Base-by-base conservation (phyloP, 1,140 invertebrate genomes). In the Spodoptera frugiperda region DNA sequence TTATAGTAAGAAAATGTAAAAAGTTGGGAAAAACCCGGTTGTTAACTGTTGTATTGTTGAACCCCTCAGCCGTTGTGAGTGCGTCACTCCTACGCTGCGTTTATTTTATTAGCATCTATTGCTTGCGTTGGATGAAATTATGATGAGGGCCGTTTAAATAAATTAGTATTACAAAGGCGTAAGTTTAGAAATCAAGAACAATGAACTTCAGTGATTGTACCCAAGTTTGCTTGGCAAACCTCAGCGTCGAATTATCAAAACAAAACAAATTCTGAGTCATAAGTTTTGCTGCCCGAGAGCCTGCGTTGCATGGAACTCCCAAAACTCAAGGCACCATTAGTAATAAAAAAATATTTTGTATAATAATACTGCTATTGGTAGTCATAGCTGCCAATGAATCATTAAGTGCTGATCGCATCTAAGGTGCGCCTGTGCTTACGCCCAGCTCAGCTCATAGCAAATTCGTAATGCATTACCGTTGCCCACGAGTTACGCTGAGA, bases 1-100 rank as follows among this genome's bases (percentile, higher is more conserved):
- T 49, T 53, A 44, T 71, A 51, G n/a, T 14, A 71, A 57, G 53
- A 46, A 71, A 71, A 71, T 71, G 68, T 71, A 71, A 54, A 61
- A 59, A 51, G 46, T 49, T 25, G 46, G 46, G 44, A 73, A 73
- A 72, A 44, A 46, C 25, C 53, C 54, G 71, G 55, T 19, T 48
- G 46, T 44, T 44, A 55, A 48, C 46, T 55, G 49, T n/a, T 53
- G 65, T 68, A 68, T 68, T 68, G 61, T 65, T 21, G 21, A 33
- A 49, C 25, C 48, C 14, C 25, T 19, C 49, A 14, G 39, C 5
- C 44, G 48, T 67, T 67, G 63, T 49, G 49, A 44, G 54, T 51
- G 46, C 61, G 55, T 76, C 49, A 54, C 73, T 49, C 49, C 49
- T 33, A 46, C 30, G n/a, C 15, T 57, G 21, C 25, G 14, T 21